Conservation (phyloP, 2,888 invertebrate species). For the Caenorhabditis sp. region DNA sequence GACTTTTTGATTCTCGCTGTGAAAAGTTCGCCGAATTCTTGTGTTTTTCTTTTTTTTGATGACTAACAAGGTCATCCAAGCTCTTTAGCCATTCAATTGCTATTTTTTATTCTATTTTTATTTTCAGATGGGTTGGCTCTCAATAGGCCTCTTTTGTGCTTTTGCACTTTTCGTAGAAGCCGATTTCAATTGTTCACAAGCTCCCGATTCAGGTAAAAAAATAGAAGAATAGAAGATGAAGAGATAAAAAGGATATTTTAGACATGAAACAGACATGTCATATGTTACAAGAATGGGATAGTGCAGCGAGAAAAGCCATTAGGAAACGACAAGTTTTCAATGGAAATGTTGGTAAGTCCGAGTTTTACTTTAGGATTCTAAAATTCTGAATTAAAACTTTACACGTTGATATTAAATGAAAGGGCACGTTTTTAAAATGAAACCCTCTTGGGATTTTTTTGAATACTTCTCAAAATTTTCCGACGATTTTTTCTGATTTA, state of each 20-base stretch:
- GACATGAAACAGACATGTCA: slow-evolving; percentile 52
- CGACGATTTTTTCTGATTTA: too few relatives aligned
- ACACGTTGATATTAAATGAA: too few relatives aligned
- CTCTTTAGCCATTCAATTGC: not conserved
- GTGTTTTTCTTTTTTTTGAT: not conserved
- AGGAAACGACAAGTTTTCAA: slow-evolving; percentile 53
- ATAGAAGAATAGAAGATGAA: not conserved
- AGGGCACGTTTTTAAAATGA: too few relatives aligned
- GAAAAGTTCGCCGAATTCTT: not conserved
- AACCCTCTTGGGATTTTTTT: too few relatives aligned
- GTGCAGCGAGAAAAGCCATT: slow-evolving; percentile 51
- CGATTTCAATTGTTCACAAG: slow-evolving; percentile 34
- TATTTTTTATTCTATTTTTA: not conserved
- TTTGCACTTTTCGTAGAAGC: slow-evolving; percentile 9
- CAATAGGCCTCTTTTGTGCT: slow-evolving; percentile 19
- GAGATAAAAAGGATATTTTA: slow-evolving; percentile 11
- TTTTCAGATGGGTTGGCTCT: slow-evolving; percentile 35
- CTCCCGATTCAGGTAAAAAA: slow-evolving; percentile 27
- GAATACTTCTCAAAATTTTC: too few relatives aligned
- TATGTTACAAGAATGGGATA: slow-evolving; percentile 60
- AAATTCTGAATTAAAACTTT: too few relatives aligned
- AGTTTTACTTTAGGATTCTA: too few relatives aligned
- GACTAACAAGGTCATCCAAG: not conserved
- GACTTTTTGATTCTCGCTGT: not conserved
- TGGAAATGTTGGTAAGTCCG: slow-evolving; percentile 35